phyloP scores from a whole-genome alignment of 2,797 vertebrate species.

The Hemitrygon akajei region DNA sequence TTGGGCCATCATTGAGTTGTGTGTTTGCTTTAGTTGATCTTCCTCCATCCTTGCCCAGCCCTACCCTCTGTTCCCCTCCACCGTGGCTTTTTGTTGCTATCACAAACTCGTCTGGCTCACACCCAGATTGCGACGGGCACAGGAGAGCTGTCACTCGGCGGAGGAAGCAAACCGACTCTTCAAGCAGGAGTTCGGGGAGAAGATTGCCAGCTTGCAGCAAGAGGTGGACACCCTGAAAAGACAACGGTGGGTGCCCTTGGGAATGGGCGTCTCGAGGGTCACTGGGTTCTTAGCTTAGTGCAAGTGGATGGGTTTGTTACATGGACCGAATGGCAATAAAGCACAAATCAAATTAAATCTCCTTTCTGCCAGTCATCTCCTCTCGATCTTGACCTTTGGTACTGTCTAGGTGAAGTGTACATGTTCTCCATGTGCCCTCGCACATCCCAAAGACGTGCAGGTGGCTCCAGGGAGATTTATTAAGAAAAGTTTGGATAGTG shows the following conservation, averaged over 20 bases:
- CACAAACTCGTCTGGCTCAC: constrained; percentile 84
- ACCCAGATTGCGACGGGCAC: constrained; percentile 86
- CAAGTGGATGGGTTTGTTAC: neutral
- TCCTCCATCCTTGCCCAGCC: neutral
- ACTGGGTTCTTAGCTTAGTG: neutral
- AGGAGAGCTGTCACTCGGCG: constrained; percentile 72
- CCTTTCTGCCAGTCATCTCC: too few species aligned
- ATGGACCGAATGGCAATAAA: neutral
- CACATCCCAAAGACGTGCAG: too few species aligned
- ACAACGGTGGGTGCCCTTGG: constrained; percentile 64
- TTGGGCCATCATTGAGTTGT: constrained; percentile 48
- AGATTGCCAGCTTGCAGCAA: constrained; percentile 86
- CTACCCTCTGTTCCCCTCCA: constrained; percentile 46
- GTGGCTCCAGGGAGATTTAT: too few species aligned
- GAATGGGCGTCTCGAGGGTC: neutral
- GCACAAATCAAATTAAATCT: too few species aligned
- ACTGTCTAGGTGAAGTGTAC: too few species aligned
- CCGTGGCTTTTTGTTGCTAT: constrained; percentile 70
- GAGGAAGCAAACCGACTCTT: constrained; percentile 88
- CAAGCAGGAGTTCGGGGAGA: constrained; percentile 96
- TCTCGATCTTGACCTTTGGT: too few species aligned
- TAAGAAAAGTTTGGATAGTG: too few species aligned
- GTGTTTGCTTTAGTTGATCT: constrained; percentile 51
- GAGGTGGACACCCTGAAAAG: constrained; percentile 78
- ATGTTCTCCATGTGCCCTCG: too few species aligned